A percentile compares a stretch with the other conserved stretches of the same genome.
Conservation (phyloP, 2,888 invertebrate genomes). For the Drosophila infuscata region DNA sequence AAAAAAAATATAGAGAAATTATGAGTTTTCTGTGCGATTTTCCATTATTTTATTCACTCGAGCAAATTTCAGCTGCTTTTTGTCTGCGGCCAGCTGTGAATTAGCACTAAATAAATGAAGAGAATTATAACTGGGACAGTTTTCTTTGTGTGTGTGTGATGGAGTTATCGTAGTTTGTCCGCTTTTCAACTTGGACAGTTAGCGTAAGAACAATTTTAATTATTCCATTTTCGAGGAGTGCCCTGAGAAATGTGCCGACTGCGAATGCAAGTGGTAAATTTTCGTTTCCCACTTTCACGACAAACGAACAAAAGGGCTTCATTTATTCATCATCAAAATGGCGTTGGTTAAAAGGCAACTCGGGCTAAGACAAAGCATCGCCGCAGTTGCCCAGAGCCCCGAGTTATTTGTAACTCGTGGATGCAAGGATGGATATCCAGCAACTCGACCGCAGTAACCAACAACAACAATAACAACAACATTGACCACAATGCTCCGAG, state of each 20-base stretch:
- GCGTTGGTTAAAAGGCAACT: constrained; percentile 39
- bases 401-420: constrained; percentile 67
- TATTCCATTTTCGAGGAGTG: constrained; percentile 58
- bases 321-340: constrained; percentile 79
- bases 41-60: constrained; percentile 27
- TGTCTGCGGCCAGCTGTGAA: constrained; percentile 26
- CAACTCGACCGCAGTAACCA: constrained; percentile 58
- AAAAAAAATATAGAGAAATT: constrained; percentile 16
- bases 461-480: constrained; percentile 39
- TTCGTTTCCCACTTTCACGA: constrained; percentile 37
- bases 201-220: constrained; percentile 49
- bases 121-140: constrained; percentile 24
- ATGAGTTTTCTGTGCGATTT: constrained; percentile 43
- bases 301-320: constrained; percentile 66
- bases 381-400: constrained; percentile 7
- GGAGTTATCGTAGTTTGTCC: constrained; percentile 18
- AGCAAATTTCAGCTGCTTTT: constrained; percentile 23
- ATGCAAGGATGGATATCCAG: constrained; percentile 38
- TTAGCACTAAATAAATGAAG: constrained; percentile 61
- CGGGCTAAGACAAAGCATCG: constrained; percentile 61
- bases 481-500: constrained; percentile 57
- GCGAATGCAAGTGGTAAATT: constrained; percentile 74
- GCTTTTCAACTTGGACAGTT: background rate
- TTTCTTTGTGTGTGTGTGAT: background rate
- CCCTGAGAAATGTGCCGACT: constrained; percentile 35